These are phyloP conservation scores for Saimiri boliviensis DNA, from an alignment of 2,113 vertebrate genomes.

Conservation along the genomic window DNA sequence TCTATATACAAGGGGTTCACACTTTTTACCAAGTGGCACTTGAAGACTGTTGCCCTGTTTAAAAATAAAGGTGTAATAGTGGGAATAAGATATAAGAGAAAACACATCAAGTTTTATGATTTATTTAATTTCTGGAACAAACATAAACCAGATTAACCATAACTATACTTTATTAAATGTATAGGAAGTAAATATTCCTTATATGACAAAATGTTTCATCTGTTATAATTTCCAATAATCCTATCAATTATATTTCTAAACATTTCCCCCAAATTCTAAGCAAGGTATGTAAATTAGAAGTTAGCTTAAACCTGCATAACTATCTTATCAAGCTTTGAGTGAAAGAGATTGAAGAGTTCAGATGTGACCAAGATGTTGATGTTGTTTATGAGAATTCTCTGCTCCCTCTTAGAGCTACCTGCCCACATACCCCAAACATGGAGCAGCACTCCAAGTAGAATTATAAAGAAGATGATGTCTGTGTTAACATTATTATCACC, in stretches of 20 bases:
- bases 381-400: neutral
- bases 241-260: neutral
- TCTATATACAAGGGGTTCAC: neutral
- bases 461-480: neutral
- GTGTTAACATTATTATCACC: neutral
- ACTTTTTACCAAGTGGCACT: neutral
- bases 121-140: slow-evolving; percentile 24
- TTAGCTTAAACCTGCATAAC: neutral
- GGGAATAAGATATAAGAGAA: neutral
- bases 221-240: neutral
- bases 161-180: neutral
- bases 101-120: neutral
- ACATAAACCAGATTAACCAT: neutral
- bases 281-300: neutral
- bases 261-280: neutral
- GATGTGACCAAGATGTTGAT: neutral
- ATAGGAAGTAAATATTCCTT: neutral
- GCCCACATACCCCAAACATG: neutral
- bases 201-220: neutral
- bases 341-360: neutral
- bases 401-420: neutral
- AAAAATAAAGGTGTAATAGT: neutral
- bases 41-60: neutral
- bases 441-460: neutral
- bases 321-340: neutral